phyloP scores from a whole-genome alignment of 2,797 vertebrate genomes.

The Halcyon badia region DNA sequence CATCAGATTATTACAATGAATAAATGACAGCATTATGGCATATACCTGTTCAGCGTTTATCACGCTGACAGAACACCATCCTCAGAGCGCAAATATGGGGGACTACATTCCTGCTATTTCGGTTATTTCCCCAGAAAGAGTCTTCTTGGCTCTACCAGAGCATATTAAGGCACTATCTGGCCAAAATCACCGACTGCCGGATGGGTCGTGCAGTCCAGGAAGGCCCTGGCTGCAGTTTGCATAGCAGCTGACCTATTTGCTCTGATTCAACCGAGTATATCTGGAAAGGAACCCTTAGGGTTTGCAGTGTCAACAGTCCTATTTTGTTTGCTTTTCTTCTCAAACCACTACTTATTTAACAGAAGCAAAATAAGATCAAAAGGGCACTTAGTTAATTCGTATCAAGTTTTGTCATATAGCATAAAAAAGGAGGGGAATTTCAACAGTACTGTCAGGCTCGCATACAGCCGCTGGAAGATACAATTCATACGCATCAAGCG shows the following conservation, averaged over 20 bases:
- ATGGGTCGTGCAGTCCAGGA: slow-evolving; percentile 6
- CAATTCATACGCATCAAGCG: accelerated
- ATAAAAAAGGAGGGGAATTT: background rate
- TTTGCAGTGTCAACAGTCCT: background rate
- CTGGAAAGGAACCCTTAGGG: slow-evolving; percentile 30
- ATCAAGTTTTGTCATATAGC: background rate
- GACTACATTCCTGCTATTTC: background rate
- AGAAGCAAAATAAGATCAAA: background rate
- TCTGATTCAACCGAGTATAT: background rate
- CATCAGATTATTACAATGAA: background rate
- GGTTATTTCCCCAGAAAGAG: background rate
- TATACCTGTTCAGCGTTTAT: background rate
- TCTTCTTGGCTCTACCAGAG: background rate
- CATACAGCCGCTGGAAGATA: background rate
- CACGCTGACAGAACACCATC: background rate
- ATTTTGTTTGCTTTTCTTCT: slow-evolving; percentile 20
- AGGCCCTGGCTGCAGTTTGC: background rate
- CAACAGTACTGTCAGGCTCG: accelerated
- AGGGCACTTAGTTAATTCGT: background rate
- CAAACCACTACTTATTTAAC: background rate
- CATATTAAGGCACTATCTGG: background rate
- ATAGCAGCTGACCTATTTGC: slow-evolving; percentile 32
- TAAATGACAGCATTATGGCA: background rate
- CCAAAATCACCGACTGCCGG: slow-evolving; percentile 7
- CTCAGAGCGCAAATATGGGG: background rate